These are phyloP conservation scores for Indicator indicator DNA, from an alignment of 2,113 vertebrate species.

Conservation along the genomic window DNA sequence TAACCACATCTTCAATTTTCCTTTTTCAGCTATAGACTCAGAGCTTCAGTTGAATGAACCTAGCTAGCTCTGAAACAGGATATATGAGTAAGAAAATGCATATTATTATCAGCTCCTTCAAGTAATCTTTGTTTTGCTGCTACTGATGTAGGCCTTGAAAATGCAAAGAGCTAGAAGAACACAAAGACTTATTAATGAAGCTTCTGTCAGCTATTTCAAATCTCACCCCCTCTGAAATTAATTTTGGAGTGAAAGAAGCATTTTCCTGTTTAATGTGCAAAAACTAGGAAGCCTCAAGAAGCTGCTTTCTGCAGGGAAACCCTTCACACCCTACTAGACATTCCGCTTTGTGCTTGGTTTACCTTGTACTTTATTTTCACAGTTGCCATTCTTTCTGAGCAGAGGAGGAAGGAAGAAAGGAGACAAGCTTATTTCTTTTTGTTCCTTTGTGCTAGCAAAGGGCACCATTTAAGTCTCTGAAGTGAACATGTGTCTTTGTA, in stretches of 20 bases:
- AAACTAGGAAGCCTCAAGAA: conserved; percentile 6
- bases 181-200: background rate
- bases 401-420: background rate
- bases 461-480: background rate
- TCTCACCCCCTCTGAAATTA: background rate
- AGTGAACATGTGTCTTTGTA: background rate
- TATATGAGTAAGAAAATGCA: background rate
- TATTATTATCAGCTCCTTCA: background rate
- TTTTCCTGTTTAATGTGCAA: background rate
- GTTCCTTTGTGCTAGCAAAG: background rate
- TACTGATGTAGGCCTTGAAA: background rate
- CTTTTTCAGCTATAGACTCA: background rate
- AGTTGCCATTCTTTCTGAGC: background rate
- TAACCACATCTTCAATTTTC: background rate
- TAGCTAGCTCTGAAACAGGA: background rate
- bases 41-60: background rate
- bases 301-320: background rate
- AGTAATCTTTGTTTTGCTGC: background rate
- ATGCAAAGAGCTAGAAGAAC: background rate
- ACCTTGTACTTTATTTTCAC: background rate
- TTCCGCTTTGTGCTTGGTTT: background rate
- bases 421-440: background rate
- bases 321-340: background rate
- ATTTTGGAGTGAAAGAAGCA: background rate
- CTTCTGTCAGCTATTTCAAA: background rate